phyloP scores from a whole-genome alignment of 2,888 invertebrate species.

The Caenorhabditis sulstoni region DNA sequence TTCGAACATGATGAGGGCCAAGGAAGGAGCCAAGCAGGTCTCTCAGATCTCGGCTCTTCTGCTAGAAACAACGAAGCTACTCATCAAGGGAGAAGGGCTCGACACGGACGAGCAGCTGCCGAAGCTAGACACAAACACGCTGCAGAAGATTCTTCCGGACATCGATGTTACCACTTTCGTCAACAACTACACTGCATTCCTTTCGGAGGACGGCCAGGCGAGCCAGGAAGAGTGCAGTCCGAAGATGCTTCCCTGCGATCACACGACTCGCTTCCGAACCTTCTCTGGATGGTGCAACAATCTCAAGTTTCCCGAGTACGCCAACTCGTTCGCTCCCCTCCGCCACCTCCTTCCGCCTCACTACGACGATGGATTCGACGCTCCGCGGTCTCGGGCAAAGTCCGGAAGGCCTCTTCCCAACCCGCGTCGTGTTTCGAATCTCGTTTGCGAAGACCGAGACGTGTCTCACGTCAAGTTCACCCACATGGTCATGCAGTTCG shows the following conservation, averaged over 20 bases:
- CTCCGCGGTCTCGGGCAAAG: constrained; percentile 71
- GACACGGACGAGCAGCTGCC: constrained; percentile 75
- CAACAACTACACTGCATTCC: constrained; percentile 78
- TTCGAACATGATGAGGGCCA: constrained; percentile 74
- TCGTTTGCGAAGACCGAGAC: constrained; percentile 76
- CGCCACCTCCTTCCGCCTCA: constrained; percentile 83
- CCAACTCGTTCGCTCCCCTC: constrained; percentile 78
- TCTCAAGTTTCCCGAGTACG: constrained; percentile 78
- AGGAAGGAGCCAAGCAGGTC: constrained; percentile 73
- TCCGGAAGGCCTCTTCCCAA: constrained; percentile 76
- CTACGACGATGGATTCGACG: constrained; percentile 87
- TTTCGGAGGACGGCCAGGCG: constrained; percentile 72
- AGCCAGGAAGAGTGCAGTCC: constrained; percentile 75
- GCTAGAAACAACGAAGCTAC: constrained; percentile 78
- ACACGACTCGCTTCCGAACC: constrained; percentile 85
- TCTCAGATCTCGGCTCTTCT: constrained; percentile 77
- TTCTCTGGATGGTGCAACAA: constrained; percentile 94
- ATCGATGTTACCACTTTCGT: constrained; percentile 76
- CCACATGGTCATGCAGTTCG: constrained; percentile 90
- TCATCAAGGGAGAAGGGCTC: constrained; percentile 76
- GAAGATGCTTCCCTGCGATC: constrained; percentile 80
- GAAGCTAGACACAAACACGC: constrained; percentile 73
- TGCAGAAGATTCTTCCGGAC: constrained; percentile 74
- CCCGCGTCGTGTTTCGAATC: constrained; percentile 78
- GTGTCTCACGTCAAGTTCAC: constrained; percentile 79